Evolutionary conservation across 2,888 invertebrate species (phyloP), one percentile per base, ranked within the genome.

Genomic region (Patella pellucida): DNA sequence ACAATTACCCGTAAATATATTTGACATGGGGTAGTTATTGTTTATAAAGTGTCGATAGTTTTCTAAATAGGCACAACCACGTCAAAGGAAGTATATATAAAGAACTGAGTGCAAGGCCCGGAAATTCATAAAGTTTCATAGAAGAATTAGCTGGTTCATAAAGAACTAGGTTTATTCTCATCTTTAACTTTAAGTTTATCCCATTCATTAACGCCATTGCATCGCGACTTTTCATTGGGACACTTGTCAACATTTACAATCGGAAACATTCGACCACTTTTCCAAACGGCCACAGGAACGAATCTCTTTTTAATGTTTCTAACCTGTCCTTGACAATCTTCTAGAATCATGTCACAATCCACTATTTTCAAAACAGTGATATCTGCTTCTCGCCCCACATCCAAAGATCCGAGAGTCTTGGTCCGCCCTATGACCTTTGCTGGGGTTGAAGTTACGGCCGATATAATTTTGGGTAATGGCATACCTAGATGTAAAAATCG

Each of bases 401-500:
- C 72, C 50, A 68, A 41, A 12, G 54, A 54, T 68, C 27, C 79
- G 52, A 52, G 76, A 51, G n/a, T 74, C 51, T 77, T 71, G 12
- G 51, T 74, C 69, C 76, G 78, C 31, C 82, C 79, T 50, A 87
- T 85, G 9, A 84, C 85, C 41, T 73, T 72, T 3, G 89, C 89
- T 9, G 89, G 86, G 1, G 80, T 82, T 27, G 78, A 77, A 7
- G 89, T 89, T 27, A 85, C 84, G 9, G 87, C 83, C 31, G 78
- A 77, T 14, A 89, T 82, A 69, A 88, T 80, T 19, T 88, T 84
- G 41, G 62, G 27, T 16, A 88, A 73, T 7, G 86, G 82, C 89
- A 89, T 89, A 11, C 88, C 88, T 11, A 86, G 74, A 72, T 87
- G 84, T 19, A 86, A 77, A 70, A 89, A 81, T 76, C 87, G 87